These are phyloP conservation scores for Archaeoteleia sp. DNA, from an alignment of 2,888 invertebrate genomes.

Conservation along the genomic window DNA sequence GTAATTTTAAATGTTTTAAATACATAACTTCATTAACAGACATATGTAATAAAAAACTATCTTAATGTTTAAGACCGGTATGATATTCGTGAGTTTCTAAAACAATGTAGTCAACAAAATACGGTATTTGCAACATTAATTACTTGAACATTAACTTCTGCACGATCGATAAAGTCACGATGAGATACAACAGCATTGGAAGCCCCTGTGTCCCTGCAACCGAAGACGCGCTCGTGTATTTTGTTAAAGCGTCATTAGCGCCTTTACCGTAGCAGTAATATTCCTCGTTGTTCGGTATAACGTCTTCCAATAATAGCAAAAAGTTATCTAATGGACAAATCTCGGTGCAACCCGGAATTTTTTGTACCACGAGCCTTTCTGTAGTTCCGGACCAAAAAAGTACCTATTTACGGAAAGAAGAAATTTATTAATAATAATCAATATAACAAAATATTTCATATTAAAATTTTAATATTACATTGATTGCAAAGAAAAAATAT, in stretches of 20 bases:
- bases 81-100: too few relatives aligned
- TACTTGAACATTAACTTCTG: neutral
- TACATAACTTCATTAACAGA: too few relatives aligned
- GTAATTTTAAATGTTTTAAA: too few relatives aligned
- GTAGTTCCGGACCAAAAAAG: conserved; percentile 71
- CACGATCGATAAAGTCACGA: conserved; percentile 5
- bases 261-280: conserved; percentile 55
- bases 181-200: conserved; percentile 6
- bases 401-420: conserved; percentile 60
- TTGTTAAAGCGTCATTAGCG: conserved; percentile 1
- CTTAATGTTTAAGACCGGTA: too few relatives aligned
- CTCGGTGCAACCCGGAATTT: conserved; percentile 69
- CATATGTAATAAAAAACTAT: too few relatives aligned
- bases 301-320: conserved; percentile 61
- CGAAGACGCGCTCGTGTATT: conserved; percentile 17
- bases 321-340: conserved; percentile 72
- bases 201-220: conserved; percentile 25
- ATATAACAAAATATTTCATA: too few relatives aligned
- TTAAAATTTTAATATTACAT: too few relatives aligned
- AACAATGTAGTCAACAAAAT: too few relatives aligned
- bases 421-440: conserved; percentile 3
- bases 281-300: conserved; percentile 65
- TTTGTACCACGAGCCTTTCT: conserved; percentile 64
- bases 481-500: too few relatives aligned
- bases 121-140: neutral